Percentiles rank a stretch among this genome's conserved stretches.
These are phyloP conservation scores for Lepilemur ruficaudatus DNA, from an alignment of 2,797 vertebrate genomes.

Conservation along the genomic window DNA sequence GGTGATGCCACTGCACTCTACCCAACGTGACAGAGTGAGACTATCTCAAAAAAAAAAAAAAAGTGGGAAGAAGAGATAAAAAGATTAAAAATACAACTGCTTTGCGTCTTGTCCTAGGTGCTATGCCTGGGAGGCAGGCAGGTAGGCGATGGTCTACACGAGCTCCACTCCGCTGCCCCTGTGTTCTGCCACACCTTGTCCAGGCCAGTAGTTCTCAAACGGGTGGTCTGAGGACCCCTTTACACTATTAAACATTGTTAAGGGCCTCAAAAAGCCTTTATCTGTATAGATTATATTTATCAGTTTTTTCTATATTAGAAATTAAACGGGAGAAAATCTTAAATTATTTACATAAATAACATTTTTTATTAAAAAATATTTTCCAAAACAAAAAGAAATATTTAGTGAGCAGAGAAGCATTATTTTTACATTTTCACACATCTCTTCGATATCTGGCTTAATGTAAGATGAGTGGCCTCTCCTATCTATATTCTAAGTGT, in stretches of 20 bases:
- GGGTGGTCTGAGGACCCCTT: background rate
- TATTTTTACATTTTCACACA: background rate
- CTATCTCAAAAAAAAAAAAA: background rate
- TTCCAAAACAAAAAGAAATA: background rate
- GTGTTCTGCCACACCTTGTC: background rate
- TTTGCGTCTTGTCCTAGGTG: background rate
- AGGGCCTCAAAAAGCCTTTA: background rate
- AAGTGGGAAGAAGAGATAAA: background rate
- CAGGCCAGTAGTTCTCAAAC: background rate
- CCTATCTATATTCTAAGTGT: background rate
- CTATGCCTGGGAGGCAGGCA: background rate
- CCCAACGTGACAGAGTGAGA: background rate
- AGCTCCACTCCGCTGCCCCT: background rate
- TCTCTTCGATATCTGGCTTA: background rate
- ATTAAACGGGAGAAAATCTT: background rate
- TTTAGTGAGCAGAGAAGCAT: background rate
- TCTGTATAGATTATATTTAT: background rate
- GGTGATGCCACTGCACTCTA: background rate
- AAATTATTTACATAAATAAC: background rate
- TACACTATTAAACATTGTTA: background rate
- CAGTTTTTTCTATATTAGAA: background rate
- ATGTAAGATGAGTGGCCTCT: background rate
- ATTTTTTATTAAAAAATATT: background rate
- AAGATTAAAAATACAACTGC: background rate
- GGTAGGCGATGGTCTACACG: rapidly evolving